phyloP scores from a whole-genome alignment of 2,888 invertebrate genomes.

The Drosophila pegasa region DNA sequence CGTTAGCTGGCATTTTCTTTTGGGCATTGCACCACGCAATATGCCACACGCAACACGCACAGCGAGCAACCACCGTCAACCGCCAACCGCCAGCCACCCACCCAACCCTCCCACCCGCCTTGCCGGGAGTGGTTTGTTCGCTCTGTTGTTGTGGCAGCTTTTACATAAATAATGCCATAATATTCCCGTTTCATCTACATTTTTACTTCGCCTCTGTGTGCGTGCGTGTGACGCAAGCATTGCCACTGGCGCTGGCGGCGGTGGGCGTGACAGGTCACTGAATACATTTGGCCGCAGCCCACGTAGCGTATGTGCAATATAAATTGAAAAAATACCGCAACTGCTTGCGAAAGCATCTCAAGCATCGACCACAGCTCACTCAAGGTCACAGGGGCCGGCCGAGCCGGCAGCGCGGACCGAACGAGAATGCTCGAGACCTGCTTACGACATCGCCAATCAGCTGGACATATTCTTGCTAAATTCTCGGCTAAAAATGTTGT shows the following conservation, averaged over 20 bases:
- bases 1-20: slow-evolving; percentile 49
- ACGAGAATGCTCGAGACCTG: not conserved
- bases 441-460: slow-evolving; percentile 4
- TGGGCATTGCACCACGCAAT: slow-evolving; percentile 31
- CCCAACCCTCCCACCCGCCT: not conserved
- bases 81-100: not conserved
- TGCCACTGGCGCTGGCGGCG: not conserved
- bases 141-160: slow-evolving; percentile 20
- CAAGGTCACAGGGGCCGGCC: slow-evolving; percentile 54
- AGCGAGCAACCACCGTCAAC: not conserved
- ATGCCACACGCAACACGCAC: slow-evolving; percentile 12
- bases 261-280: not conserved
- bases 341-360: slow-evolving; percentile 13
- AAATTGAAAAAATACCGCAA: slow-evolving; percentile 5
- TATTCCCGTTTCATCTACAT: slow-evolving; percentile 54
- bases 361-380: slow-evolving; percentile 12
- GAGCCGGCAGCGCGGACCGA: not conserved
- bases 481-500: not conserved
- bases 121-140: not conserved
- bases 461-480: not conserved
- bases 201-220: slow-evolving; percentile 13
- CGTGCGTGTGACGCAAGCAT: slow-evolving; percentile 16
- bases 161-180: slow-evolving; percentile 72
- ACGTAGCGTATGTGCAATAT: slow-evolving; percentile 39
- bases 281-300: not conserved